Percentiles rank a stretch among this genome's conserved stretches.
phyloP scores from a whole-genome alignment of 1,140 invertebrate genomes.

The Gonioctena quinquepunctata region DNA sequence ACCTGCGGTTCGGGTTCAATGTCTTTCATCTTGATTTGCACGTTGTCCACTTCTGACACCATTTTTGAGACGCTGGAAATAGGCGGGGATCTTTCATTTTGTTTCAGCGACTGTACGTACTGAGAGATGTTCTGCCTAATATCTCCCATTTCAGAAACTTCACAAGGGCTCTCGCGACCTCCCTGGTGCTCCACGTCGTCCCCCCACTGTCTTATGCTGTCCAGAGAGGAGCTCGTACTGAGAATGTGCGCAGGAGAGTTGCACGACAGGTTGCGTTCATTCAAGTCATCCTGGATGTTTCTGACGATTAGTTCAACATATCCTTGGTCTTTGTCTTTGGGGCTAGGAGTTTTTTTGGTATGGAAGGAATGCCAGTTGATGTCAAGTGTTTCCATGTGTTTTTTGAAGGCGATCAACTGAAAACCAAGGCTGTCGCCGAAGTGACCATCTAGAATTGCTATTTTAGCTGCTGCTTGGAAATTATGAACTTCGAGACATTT shows the following conservation, averaged over 20 bases:
- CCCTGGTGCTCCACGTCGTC: slow-evolving; percentile 52
- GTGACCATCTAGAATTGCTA: slow-evolving; percentile 54
- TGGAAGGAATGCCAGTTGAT: slow-evolving; percentile 35
- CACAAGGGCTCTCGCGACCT: slow-evolving; percentile 52
- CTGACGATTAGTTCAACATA: slow-evolving; percentile 40
- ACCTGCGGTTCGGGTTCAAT: slow-evolving; percentile 35
- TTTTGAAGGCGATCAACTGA: slow-evolving; percentile 53
- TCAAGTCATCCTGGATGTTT: slow-evolving; percentile 41
- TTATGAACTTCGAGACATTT: slow-evolving; percentile 55
- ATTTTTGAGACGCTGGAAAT: slow-evolving; percentile 47
- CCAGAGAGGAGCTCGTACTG: slow-evolving; percentile 51
- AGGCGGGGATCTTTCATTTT: slow-evolving; percentile 41
- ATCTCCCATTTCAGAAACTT: slow-evolving; percentile 44
- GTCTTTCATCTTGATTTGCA: slow-evolving; percentile 24
- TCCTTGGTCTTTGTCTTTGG: slow-evolving; percentile 33
- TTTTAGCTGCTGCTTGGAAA: slow-evolving; percentile 56
- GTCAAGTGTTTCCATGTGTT: slow-evolving; percentile 37
- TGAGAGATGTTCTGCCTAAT: slow-evolving; percentile 49
- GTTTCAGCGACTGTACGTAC: slow-evolving; percentile 49
- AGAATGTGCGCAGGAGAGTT: slow-evolving; percentile 47
- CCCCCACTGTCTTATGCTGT: slow-evolving; percentile 51
- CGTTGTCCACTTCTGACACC: slow-evolving; percentile 31
- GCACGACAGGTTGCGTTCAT: slow-evolving; percentile 33
- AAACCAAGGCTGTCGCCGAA: slow-evolving; percentile 57
- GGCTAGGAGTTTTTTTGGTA: slow-evolving; percentile 31